These are phyloP conservation scores for Goniozus legneri DNA, from an alignment of 1,140 invertebrate genomes.

Conservation along the genomic window DNA sequence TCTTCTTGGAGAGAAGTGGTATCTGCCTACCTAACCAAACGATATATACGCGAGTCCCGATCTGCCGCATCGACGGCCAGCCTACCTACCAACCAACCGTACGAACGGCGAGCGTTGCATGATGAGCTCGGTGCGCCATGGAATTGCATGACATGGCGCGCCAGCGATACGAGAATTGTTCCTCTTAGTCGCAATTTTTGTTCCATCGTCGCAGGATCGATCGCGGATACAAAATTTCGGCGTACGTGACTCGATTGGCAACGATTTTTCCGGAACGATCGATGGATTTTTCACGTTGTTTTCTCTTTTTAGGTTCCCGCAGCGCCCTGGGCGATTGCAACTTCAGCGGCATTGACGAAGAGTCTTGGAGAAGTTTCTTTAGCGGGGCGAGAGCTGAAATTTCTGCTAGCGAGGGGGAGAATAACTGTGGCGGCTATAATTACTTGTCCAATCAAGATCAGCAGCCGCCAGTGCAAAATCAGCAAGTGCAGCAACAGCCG, in stretches of 20 bases:
- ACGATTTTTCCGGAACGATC: no score
- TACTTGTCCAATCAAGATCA: no score
- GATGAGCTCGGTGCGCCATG: not conserved
- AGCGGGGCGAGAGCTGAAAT: no score
- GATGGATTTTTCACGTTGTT: not conserved
- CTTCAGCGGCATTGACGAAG: constrained; percentile 48
- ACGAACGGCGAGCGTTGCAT: constrained; percentile 18
- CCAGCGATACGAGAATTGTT: no score
- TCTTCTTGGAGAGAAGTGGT: constrained; percentile 38
- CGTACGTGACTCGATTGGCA: no score
- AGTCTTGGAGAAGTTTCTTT: constrained; percentile 51
- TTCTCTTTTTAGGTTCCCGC: constrained; percentile 44
- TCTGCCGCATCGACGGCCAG: constrained; percentile 17
- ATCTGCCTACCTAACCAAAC: constrained; percentile 25
- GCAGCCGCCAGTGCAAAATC: constrained; percentile 16
- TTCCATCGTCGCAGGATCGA: no score
- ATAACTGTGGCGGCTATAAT: no score
- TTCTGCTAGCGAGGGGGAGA: no score
- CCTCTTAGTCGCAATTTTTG: no score
- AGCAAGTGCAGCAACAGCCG: no score
- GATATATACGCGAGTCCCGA: constrained; percentile 3
- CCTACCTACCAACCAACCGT: constrained; percentile 30
- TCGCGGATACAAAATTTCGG: no score
- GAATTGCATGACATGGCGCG: constrained; percentile 27
- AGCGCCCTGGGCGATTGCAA: constrained; percentile 52